phyloP scores from a whole-genome alignment of 2,113 vertebrate genomes.

The Lophotis ruficrista region DNA sequence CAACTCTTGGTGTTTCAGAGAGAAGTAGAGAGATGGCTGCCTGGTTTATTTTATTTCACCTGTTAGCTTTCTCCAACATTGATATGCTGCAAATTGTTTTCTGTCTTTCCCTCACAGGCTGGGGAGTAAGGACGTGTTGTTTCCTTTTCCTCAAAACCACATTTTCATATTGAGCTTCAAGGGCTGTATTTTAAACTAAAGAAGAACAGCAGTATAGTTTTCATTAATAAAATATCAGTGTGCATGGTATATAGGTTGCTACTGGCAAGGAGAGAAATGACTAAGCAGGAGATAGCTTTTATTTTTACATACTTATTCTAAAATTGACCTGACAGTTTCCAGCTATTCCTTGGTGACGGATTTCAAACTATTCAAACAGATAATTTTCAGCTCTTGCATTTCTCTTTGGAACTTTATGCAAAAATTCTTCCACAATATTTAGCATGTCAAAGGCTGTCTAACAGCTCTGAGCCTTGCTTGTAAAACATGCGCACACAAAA shows the following conservation, averaged over 20 bases:
- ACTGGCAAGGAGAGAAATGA: constrained; percentile 27
- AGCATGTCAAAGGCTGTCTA: constrained; percentile 59
- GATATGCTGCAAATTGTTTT: background rate
- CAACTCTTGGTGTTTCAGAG: background rate
- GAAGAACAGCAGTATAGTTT: background rate
- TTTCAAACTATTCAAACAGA: constrained; percentile 45
- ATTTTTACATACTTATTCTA: background rate
- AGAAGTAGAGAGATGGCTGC: background rate
- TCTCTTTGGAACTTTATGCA: constrained; percentile 35
- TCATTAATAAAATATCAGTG: constrained; percentile 50
- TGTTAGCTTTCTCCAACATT: background rate
- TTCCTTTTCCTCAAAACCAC: background rate
- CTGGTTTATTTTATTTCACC: background rate
- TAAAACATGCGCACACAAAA: background rate
- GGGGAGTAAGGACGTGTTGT: background rate
- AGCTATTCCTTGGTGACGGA: constrained; percentile 11
- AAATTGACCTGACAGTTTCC: constrained; percentile 50
- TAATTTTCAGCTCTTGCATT: constrained; percentile 43
- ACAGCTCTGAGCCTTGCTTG: background rate
- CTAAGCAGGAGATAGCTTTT: background rate
- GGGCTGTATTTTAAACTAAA: constrained; percentile 42
- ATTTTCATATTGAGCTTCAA: constrained; percentile 29
- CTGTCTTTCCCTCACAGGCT: background rate
- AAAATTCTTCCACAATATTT: constrained; percentile 18
- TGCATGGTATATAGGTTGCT: background rate